phyloP scores from a whole-genome alignment of 1,140 invertebrate genomes.

The Tetranychus cinnabarinus region DNA sequence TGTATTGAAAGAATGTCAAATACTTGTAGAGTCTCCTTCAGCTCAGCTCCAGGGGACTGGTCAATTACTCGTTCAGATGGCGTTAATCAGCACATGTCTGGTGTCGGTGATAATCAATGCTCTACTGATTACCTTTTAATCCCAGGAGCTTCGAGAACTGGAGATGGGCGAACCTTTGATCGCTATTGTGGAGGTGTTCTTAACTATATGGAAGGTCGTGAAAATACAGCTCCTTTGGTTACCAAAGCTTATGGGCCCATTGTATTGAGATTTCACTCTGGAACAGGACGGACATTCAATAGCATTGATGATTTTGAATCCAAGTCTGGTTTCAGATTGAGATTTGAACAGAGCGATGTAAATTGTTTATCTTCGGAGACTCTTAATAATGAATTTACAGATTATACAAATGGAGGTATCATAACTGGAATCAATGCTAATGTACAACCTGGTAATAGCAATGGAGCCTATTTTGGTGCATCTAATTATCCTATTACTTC shows the following conservation, averaged over 20 bases:
- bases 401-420: no score
- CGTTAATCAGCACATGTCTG: not conserved
- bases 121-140: conserved; percentile 8
- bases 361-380: not conserved
- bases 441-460: no score
- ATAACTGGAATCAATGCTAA: no score
- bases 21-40: conserved; percentile 12
- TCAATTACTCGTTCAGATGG: not conserved
- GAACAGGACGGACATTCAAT: not conserved
- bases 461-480: no score
- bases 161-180: conserved; percentile 7
- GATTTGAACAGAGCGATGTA: conserved; percentile 7
- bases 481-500: no score
- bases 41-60: conserved; percentile 1
- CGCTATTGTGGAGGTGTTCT: conserved; percentile 8
- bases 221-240: not conserved
- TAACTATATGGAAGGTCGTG: not conserved
- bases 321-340: conserved; percentile 8
- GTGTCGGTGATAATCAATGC: conserved; percentile 7
- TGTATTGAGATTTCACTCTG: conserved; percentile 6
- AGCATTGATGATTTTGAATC: not conserved
- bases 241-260: conserved; percentile 9
- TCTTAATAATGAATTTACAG: no score
- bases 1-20: conserved; percentile 14
- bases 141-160: conserved; percentile 5